A percentile compares a stretch with the other conserved stretches of the same genome.
Conservation (phyloP, 2,888 invertebrate species). For the Chloromyia formosa region DNA sequence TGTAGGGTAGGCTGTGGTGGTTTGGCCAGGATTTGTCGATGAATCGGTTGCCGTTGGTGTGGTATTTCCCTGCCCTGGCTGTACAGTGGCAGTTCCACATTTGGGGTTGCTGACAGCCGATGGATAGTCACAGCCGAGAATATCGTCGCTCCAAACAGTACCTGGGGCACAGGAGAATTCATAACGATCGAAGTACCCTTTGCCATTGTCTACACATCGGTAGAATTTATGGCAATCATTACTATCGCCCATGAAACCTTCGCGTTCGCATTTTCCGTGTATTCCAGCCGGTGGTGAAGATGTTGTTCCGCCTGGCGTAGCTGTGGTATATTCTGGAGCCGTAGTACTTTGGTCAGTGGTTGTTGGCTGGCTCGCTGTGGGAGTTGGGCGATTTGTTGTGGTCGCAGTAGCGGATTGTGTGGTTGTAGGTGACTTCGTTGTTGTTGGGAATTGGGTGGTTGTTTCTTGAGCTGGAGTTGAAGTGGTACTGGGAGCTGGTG, state of each 20-base stretch:
- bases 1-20: neutral
- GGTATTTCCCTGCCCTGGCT: slow-evolving; percentile 20
- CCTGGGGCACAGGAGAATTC: slow-evolving; percentile 65
- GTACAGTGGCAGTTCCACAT: slow-evolving; percentile 50
- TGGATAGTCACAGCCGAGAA: slow-evolving; percentile 62
- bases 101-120: slow-evolving; percentile 40
- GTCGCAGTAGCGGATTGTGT: neutral
- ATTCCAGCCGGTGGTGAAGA: slow-evolving; percentile 57
- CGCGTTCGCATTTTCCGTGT: slow-evolving; percentile 56
- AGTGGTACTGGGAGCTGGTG: neutral
- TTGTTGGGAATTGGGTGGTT: neutral
- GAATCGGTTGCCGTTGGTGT: neutral
- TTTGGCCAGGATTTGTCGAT: slow-evolving; percentile 6
- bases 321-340: neutral
- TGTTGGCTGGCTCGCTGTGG: slow-evolving; percentile 35
- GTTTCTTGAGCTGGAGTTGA: neutral
- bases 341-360: neutral
- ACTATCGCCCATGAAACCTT: slow-evolving; percentile 59
- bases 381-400: slow-evolving; percentile 37
- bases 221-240: slow-evolving; percentile 66
- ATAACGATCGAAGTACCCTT: slow-evolving; percentile 61
- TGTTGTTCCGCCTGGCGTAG: slow-evolving; percentile 11
- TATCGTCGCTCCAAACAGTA: slow-evolving; percentile 66
- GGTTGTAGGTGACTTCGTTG: neutral
- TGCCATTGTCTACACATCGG: slow-evolving; percentile 62